A percentile compares a stretch with the other conserved stretches of the same genome.
Evolutionary conservation across 1,140 invertebrate species (phyloP).

Genomic region (Physella acuta): DNA sequence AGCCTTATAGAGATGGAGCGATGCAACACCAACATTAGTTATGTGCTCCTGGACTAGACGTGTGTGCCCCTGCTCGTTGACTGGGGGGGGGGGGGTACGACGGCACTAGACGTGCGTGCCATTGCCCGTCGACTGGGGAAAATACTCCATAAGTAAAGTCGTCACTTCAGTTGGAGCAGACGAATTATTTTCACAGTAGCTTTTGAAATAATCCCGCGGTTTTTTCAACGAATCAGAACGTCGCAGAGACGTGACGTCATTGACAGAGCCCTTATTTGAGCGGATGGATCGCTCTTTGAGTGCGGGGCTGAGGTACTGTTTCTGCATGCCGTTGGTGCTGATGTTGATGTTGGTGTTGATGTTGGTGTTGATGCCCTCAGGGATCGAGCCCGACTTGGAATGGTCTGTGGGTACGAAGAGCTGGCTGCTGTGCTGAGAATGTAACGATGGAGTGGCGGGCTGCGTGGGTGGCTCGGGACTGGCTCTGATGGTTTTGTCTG

Average conservation of each 20-base stretch:
- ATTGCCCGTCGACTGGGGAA: background rate
- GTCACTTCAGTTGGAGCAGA: background rate
- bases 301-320: constrained; percentile 4
- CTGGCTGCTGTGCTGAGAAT: background rate
- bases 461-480: background rate
- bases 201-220: background rate
- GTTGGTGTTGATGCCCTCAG: constrained; percentile 24
- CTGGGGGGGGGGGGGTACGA: background rate
- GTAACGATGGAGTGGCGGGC: background rate
- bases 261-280: background rate
- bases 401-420: background rate
- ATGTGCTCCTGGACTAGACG: background rate
- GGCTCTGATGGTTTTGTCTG: background rate
- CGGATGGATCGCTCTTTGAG: constrained; percentile 4
- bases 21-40: background rate
- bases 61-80: background rate
- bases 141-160: constrained; percentile 10
- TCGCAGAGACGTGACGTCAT: background rate
- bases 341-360: no score
- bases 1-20: background rate
- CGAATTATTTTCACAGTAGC: background rate
- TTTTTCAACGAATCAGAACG: background rate
- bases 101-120: constrained; percentile 1
- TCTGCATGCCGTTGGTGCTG: constrained; percentile 18
- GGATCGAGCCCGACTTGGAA: constrained; percentile 15